phyloP scores from a whole-genome alignment of 2,113 vertebrate genomes.

The Bombycilla garrulus region DNA sequence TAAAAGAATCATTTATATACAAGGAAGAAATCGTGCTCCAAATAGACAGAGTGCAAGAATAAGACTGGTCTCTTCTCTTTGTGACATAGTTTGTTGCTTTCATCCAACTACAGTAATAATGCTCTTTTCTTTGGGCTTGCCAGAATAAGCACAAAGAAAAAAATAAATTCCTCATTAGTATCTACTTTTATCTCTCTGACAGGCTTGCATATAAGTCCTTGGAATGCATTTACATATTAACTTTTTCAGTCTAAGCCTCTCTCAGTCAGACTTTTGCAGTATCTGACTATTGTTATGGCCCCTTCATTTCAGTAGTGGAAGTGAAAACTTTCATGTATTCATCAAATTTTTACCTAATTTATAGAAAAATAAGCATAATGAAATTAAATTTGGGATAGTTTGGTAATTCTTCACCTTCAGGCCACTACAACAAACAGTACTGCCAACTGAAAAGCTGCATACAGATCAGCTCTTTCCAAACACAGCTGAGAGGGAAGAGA shows the following conservation, averaged over 20 bases:
- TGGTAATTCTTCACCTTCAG: background rate
- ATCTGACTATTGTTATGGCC: background rate
- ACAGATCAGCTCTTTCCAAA: background rate
- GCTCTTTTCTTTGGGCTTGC: background rate
- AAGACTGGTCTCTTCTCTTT: background rate
- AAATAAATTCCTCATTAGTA: background rate
- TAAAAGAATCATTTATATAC: slow-evolving; percentile 18
- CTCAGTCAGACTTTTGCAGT: background rate
- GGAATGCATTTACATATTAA: background rate
- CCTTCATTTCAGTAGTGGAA: background rate
- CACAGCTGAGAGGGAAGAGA: background rate
- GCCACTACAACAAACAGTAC: background rate
- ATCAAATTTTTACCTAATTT: background rate
- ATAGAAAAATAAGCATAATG: background rate
- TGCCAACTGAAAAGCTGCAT: background rate
- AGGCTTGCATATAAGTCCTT: background rate
- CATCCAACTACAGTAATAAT: background rate
- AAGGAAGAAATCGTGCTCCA: background rate
- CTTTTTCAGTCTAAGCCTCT: background rate
- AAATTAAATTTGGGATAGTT: background rate
- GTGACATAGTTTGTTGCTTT: background rate
- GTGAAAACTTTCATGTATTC: background rate
- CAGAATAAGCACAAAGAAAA: background rate
- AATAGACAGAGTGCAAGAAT: background rate
- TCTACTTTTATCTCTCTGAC: slow-evolving; percentile 19